These are phyloP conservation scores for Rissa tridactyla DNA, from an alignment of 2,113 vertebrate species.

Conservation along the genomic window DNA sequence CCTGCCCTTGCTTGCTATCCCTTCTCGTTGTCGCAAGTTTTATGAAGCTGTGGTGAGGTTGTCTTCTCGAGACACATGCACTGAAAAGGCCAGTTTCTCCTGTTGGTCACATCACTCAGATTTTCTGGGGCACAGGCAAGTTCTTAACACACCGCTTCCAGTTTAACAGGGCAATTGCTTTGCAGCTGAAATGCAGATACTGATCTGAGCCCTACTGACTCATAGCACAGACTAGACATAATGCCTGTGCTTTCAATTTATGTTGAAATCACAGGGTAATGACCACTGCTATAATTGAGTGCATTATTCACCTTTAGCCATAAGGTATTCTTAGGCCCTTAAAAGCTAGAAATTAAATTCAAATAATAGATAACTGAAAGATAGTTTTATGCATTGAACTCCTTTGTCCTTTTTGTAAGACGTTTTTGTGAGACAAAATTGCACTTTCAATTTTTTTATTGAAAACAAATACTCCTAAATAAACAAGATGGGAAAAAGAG, in stretches of 20 bases:
- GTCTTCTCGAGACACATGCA: neutral
- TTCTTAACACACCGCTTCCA: neutral
- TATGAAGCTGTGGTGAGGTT: neutral
- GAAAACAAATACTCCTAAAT: neutral
- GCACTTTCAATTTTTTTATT: neutral
- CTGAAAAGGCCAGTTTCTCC: neutral
- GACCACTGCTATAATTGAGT: neutral
- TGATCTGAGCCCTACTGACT: neutral
- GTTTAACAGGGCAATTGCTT: neutral
- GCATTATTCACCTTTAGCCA: neutral
- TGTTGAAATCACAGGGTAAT: neutral
- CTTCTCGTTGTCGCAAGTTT: neutral
- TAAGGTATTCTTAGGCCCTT: neutral
- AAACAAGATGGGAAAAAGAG: neutral
- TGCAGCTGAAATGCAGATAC: neutral
- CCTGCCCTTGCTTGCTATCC: neutral
- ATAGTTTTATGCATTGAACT: neutral
- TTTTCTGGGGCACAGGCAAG: neutral
- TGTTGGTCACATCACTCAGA: neutral
- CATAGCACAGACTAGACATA: neutral
- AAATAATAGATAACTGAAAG: neutral
- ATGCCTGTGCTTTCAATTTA: neutral
- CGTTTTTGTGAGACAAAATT: neutral
- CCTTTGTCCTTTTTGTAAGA: neutral
- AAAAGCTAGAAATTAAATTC: neutral